Evolutionary conservation across 2,797 vertebrate genomes (phyloP).

Genomic region (Myotis daubentonii): DNA sequence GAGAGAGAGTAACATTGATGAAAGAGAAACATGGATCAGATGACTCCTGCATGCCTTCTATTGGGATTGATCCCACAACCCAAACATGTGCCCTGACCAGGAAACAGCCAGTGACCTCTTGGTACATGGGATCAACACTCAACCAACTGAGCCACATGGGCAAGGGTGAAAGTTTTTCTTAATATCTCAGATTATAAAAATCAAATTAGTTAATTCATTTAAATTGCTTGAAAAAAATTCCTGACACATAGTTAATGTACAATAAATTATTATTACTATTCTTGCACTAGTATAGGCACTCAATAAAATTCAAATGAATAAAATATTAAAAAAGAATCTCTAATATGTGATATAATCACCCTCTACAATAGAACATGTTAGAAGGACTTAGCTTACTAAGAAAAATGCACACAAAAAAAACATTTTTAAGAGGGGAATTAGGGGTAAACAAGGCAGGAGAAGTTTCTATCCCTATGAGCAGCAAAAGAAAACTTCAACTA

Average conservation of each 20-base stretch:
- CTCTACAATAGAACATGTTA: not conserved
- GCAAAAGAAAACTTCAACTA: not conserved
- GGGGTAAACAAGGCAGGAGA: not conserved
- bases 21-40: too few relatives aligned
- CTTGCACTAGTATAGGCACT: not conserved
- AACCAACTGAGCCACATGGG: not conserved
- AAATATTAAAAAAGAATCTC: constrained; percentile 23
- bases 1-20: too few relatives aligned
- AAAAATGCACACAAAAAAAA: not conserved
- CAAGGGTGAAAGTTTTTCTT: not conserved
- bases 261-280: not conserved
- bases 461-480: not conserved
- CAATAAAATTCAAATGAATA: not conserved
- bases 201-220: not conserved
- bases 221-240: constrained; percentile 19
- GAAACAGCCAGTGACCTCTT: not conserved
- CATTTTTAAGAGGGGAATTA: not conserved
- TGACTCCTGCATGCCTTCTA: too few relatives aligned
- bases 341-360: not conserved
- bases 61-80: not conserved
- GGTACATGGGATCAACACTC: not conserved
- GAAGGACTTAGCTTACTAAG: not conserved
- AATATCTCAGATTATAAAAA: constrained; percentile 6
- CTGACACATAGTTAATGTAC: not conserved
- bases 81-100: not conserved